A percentile compares a stretch with the other conserved stretches of the same genome.
Evolutionary conservation across 2,113 vertebrate species (phyloP).

Genomic region (Gnathonemus echidnorhynchus): DNA sequence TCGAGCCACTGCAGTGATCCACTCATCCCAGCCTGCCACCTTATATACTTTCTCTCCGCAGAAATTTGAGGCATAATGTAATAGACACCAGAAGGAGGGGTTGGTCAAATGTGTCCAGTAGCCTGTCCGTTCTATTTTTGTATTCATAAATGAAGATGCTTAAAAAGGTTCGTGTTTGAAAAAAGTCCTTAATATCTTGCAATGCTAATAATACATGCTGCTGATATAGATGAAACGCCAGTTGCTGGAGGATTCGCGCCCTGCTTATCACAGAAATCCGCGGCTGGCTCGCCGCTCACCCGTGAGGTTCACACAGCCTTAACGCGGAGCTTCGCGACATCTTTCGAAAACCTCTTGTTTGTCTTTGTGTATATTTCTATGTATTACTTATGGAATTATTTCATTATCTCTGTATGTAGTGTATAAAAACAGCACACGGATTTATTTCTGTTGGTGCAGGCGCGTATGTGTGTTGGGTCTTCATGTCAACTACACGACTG

Average conservation of each 20-base stretch:
- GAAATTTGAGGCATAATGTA: conserved; percentile 61
- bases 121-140: conserved; percentile 63
- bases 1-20: conserved; percentile 63
- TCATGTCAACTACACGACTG: not conserved
- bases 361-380: not conserved
- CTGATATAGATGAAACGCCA: conserved; percentile 51
- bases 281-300: conserved; percentile 24
- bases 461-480: not conserved
- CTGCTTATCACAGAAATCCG: conserved; percentile 28
- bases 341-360: not conserved
- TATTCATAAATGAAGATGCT: conserved; percentile 69
- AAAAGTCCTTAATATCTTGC: conserved; percentile 54
- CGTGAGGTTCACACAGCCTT: not conserved
- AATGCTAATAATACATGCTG: conserved; percentile 64
- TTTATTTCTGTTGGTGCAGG: not conserved
- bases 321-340: not conserved
- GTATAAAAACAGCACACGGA: not conserved
- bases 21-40: conserved; percentile 40
- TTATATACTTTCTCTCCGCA: conserved; percentile 61
- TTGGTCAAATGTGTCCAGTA: conserved; percentile 38
- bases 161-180: conserved; percentile 68
- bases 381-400: not conserved
- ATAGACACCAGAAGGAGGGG: conserved; percentile 54
- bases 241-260: conserved; percentile 31
- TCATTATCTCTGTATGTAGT: not conserved